Percentiles rank a stretch among this genome's conserved stretches.
These are phyloP conservation scores for Drosophila biarmipes DNA, from an alignment of 1,140 invertebrate species.

Conservation along the genomic window DNA sequence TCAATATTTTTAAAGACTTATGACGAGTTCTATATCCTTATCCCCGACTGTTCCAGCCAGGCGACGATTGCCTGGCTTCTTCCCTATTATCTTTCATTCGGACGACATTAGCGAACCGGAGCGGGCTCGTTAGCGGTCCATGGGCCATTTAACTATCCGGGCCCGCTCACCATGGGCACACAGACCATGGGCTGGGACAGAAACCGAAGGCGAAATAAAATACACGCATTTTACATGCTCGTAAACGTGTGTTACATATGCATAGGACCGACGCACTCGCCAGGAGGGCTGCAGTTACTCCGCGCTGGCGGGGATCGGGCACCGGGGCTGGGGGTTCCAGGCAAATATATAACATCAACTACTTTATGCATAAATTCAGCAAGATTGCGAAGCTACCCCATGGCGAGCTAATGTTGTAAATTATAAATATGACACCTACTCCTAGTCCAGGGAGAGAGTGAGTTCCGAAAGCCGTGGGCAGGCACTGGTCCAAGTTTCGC, in stretches of 20 bases:
- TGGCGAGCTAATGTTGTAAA: conserved; percentile 83
- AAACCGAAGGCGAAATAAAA: conserved; percentile 74
- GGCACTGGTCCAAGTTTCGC: conserved; percentile 18
- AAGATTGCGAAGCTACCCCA: conserved; percentile 82
- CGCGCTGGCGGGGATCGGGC: conserved; percentile 4
- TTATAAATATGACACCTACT: conserved; percentile 83
- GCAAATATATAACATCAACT: conserved; percentile 80
- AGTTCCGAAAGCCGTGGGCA: conserved; percentile 65
- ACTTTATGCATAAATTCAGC: conserved; percentile 82
- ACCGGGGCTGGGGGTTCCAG: neutral
- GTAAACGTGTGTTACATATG: conserved; percentile 82
- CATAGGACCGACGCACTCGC: conserved; percentile 47
- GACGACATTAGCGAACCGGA: conserved; percentile 46
- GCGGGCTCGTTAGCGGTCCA: conserved; percentile 56
- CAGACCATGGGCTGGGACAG: conserved; percentile 14
- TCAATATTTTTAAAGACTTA: too few species aligned
- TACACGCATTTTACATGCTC: conserved; percentile 82
- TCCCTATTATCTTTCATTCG: conserved; percentile 23
- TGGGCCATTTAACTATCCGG: conserved; percentile 69
- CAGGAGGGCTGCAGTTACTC: conserved; percentile 33
- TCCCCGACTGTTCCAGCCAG: neutral
- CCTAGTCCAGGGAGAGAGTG: conserved; percentile 49
- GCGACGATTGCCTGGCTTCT: conserved; percentile 24
- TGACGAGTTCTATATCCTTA: neutral
- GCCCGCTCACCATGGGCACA: conserved; percentile 46